These are phyloP conservation scores for Trichopoda pennipes DNA, from an alignment of 2,888 invertebrate genomes.

Conservation along the genomic window DNA sequence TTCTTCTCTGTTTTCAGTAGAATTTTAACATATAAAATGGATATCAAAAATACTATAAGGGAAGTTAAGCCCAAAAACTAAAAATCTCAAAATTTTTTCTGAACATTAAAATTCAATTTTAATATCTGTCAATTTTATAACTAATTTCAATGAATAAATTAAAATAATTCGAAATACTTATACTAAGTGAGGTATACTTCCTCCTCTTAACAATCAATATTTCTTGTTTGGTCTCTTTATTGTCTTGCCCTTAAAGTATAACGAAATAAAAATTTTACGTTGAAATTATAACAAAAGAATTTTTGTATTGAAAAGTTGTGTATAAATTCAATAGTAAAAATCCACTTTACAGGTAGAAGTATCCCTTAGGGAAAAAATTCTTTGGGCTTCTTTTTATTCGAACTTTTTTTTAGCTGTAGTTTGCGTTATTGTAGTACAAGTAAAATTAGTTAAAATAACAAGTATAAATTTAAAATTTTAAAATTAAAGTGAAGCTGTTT, in stretches of 20 bases:
- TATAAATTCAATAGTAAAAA: slow-evolving; percentile 36
- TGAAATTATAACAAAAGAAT: slow-evolving; percentile 62
- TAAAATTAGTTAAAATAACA: no score
- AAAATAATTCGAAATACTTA: neutral
- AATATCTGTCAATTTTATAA: no score
- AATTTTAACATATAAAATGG: neutral
- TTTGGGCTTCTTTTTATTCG: slow-evolving; percentile 45
- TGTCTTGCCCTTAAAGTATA: slow-evolving; percentile 53
- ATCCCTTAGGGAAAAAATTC: slow-evolving; percentile 38
- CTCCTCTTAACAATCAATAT: slow-evolving; percentile 9
- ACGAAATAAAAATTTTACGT: slow-evolving; percentile 22
- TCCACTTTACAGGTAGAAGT: slow-evolving; percentile 50
- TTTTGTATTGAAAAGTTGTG: slow-evolving; percentile 12
- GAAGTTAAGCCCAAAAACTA: neutral
- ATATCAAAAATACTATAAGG: neutral
- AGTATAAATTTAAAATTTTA: no score
- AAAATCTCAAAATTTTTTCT: neutral
- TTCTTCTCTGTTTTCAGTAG: slow-evolving; percentile 40
- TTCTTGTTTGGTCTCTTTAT: slow-evolving; percentile 45
- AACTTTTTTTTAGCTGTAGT: neutral
- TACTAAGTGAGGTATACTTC: neutral
- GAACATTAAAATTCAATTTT: neutral
- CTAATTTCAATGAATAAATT: no score
- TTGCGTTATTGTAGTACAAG: neutral
- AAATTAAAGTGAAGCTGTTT: no score